Evolutionary conservation across 2,797 vertebrate genomes (phyloP).

Genomic region (Gobio occitaniae): DNA sequence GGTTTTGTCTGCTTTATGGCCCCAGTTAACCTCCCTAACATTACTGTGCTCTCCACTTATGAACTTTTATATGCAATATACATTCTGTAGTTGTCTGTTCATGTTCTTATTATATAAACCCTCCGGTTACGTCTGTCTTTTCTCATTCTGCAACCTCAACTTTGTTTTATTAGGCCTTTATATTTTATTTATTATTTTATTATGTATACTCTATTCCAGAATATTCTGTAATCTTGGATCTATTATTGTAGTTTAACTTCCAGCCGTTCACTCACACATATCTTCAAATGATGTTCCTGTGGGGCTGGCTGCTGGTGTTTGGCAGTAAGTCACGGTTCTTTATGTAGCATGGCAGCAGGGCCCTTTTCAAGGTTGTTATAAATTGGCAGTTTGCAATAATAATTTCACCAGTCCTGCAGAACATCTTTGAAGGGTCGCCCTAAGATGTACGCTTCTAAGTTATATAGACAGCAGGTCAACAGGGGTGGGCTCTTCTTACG

Average conservation of each 20-base stretch:
- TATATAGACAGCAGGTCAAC: slow-evolving; percentile 5
- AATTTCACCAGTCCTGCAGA: slow-evolving; percentile 54
- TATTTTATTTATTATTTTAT: slow-evolving; percentile 29
- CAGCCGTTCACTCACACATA: slow-evolving; percentile 6
- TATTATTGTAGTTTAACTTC: background rate
- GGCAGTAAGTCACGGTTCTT: slow-evolving; percentile 42
- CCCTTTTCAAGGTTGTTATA: slow-evolving; percentile 35
- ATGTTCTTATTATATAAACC: background rate
- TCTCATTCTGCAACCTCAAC: slow-evolving; percentile 18
- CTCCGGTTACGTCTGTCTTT: slow-evolving; percentile 20
- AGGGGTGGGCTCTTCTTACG: slow-evolving; percentile 12
- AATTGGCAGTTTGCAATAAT: slow-evolving; percentile 32
- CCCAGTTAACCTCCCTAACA: slow-evolving; percentile 11
- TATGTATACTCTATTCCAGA: slow-evolving; percentile 3
- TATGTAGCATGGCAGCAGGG: slow-evolving; percentile 41
- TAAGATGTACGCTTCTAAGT: slow-evolving; percentile 4
- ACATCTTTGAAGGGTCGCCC: slow-evolving; percentile 30
- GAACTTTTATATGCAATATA: slow-evolving; percentile 13
- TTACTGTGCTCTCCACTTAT: background rate
- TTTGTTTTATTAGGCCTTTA: slow-evolving; percentile 1
- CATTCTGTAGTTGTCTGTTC: slow-evolving; percentile 12
- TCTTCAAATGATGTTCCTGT: slow-evolving; percentile 16
- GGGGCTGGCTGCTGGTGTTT: slow-evolving; percentile 6
- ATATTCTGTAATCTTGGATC: slow-evolving; percentile 38
- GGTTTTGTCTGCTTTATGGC: slow-evolving; percentile 16